phyloP scores from a whole-genome alignment of 2,113 vertebrate species.

The Ageneiosus marmoratus region DNA sequence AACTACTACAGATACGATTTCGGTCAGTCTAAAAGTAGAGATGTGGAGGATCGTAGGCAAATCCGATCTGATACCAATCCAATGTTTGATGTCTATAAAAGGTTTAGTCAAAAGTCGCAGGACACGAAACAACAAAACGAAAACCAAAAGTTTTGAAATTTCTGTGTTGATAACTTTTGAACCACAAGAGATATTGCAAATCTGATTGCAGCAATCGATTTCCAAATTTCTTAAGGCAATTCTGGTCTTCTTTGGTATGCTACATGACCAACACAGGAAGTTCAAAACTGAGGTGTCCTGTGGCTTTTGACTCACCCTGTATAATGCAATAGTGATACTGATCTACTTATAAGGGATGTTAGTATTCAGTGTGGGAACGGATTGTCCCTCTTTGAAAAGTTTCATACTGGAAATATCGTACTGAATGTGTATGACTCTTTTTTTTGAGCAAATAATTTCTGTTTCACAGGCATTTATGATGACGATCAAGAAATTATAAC shows the following conservation, averaged over 20 bases:
- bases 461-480: conserved; percentile 90
- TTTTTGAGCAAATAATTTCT: conserved; percentile 33
- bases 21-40: conserved; percentile 70
- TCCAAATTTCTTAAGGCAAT: no score
- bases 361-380: background rate
- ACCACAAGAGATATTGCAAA: no score
- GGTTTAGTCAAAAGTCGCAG: no score
- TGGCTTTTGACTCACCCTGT: no score
- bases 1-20: conserved; percentile 95
- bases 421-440: background rate
- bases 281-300: no score
- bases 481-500: conserved; percentile 96
- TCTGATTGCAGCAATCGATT: no score
- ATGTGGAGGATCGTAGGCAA: background rate
- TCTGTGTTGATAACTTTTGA: no score
- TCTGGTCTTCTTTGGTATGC: no score
- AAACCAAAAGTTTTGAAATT: no score
- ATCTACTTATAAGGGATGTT: background rate
- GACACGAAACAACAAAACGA: no score
- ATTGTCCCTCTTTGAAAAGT: conserved; percentile 1
- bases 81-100: background rate
- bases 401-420: background rate
- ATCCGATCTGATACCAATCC: background rate
- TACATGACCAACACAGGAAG: no score
- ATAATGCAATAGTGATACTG: background rate